phyloP scores from a whole-genome alignment of 1,140 invertebrate genomes.

The Lycorma delicatula region DNA sequence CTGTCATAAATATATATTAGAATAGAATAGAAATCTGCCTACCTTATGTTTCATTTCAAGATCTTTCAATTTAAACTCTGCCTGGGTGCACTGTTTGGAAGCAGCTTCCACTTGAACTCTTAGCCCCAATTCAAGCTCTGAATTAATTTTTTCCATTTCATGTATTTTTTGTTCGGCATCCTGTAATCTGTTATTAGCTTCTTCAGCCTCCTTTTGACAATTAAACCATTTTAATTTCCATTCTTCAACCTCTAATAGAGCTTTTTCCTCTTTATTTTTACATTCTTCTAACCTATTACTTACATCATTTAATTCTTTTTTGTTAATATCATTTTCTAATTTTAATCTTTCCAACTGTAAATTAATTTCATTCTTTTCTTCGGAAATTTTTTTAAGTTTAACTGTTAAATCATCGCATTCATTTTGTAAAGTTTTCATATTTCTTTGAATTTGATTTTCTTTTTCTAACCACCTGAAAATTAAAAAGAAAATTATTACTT shows the following conservation, averaged over 20 bases:
- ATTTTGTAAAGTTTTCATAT: background rate
- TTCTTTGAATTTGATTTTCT: background rate
- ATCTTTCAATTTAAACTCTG: constrained; percentile 7
- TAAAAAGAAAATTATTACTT: background rate
- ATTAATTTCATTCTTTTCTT: background rate
- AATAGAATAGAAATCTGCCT: background rate
- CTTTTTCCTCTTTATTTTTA: background rate
- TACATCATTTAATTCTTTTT: background rate
- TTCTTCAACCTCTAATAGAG: background rate
- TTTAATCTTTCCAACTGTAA: background rate
- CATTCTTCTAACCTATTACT: background rate
- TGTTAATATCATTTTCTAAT: background rate
- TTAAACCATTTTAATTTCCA: background rate
- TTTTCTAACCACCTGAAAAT: background rate
- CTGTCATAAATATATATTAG: too few relatives aligned
- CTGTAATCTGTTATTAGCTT: background rate
- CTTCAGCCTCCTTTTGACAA: constrained; percentile 1
- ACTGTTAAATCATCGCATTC: background rate
- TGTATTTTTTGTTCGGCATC: background rate
- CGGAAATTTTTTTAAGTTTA: background rate
- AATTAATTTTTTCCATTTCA: background rate
- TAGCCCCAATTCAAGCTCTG: constrained; percentile 10
- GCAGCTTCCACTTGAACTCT: constrained; percentile 13
- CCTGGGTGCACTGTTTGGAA: constrained; percentile 12
- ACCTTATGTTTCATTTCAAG: constrained; percentile 16